These are phyloP conservation scores for Lysandra bellargus DNA, from an alignment of 2,888 invertebrate genomes.

Conservation along the genomic window DNA sequence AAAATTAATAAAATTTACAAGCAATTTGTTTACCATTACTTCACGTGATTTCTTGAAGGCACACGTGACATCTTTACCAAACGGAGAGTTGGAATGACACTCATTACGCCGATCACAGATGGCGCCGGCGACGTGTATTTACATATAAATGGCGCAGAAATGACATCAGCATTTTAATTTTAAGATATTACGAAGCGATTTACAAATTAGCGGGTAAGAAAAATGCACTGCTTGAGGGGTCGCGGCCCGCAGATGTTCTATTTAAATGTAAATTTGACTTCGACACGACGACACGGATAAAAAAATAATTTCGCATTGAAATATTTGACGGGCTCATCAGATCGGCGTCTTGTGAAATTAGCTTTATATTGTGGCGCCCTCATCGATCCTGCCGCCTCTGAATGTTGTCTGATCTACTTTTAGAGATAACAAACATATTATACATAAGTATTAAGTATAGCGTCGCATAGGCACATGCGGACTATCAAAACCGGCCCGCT, in stretches of 20 bases:
- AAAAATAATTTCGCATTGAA: conserved; percentile 70
- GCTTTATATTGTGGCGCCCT: conserved; percentile 27
- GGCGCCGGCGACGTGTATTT: conserved; percentile 16
- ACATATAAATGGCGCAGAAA: conserved; percentile 78
- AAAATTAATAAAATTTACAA: not conserved
- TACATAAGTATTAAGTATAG: too few species aligned
- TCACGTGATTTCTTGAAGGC: not conserved
- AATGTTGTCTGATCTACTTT: not conserved
- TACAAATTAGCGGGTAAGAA: conserved; percentile 80
- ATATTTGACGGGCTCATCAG: conserved; percentile 63
- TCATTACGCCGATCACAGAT: conserved; percentile 19
- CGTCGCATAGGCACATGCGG: too few species aligned
- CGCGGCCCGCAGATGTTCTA: conserved; percentile 77
- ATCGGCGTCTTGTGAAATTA: conserved; percentile 39
- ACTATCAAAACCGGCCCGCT: too few species aligned
- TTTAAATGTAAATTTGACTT: conserved; percentile 78
- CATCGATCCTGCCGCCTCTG: not conserved
- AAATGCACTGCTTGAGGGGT: conserved; percentile 72
- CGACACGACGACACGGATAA: conserved; percentile 69
- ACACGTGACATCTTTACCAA: conserved; percentile 17
- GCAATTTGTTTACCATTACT: not conserved
- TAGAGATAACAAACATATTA: too few species aligned
- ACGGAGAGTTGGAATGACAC: not conserved
- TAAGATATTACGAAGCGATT: conserved; percentile 78
- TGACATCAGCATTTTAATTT: conserved; percentile 81